Evolutionary conservation across 2,888 invertebrate genomes (phyloP).

Genomic region (Formica aserva): DNA sequence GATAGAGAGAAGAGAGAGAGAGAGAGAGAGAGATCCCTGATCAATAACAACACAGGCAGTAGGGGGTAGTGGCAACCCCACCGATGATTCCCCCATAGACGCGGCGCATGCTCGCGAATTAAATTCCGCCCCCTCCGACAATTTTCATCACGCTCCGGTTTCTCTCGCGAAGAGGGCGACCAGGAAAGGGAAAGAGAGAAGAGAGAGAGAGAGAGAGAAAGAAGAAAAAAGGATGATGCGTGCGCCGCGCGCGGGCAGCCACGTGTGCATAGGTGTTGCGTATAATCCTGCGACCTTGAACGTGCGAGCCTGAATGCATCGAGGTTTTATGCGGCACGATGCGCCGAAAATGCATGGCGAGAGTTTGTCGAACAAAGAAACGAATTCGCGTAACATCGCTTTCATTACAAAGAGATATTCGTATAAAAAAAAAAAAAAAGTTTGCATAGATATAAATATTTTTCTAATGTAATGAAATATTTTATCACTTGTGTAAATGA

Average conservation of each 20-base stretch:
- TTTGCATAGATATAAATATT: neutral
- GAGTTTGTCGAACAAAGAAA: neutral
- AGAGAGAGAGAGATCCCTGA: conserved; percentile 63
- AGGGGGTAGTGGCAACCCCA: conserved; percentile 60
- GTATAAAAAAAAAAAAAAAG: neutral
- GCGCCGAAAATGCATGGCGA: neutral
- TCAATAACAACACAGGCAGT: conserved; percentile 73
- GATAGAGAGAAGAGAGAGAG: conserved; percentile 3
- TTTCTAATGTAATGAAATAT: neutral
- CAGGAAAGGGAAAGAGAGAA: too few relatives aligned
- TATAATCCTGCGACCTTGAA: conserved; percentile 45
- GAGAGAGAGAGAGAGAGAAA: neutral
- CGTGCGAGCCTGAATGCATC: conserved; percentile 2
- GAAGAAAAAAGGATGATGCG: neutral
- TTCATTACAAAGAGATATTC: neutral
- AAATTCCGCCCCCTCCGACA: conserved; percentile 66
- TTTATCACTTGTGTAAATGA: neutral
- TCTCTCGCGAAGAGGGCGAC: conserved; percentile 20
- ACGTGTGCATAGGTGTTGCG: conserved; percentile 24
- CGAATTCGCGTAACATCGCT: neutral
- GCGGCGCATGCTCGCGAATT: conserved; percentile 75
- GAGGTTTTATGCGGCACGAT: conserved; percentile 13
- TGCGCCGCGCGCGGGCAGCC: conserved; percentile 17
- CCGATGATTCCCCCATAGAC: conserved; percentile 67
- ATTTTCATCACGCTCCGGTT: conserved; percentile 55